phyloP scores from a whole-genome alignment of 2,113 vertebrate species.

The Solea senegalensis region DNA sequence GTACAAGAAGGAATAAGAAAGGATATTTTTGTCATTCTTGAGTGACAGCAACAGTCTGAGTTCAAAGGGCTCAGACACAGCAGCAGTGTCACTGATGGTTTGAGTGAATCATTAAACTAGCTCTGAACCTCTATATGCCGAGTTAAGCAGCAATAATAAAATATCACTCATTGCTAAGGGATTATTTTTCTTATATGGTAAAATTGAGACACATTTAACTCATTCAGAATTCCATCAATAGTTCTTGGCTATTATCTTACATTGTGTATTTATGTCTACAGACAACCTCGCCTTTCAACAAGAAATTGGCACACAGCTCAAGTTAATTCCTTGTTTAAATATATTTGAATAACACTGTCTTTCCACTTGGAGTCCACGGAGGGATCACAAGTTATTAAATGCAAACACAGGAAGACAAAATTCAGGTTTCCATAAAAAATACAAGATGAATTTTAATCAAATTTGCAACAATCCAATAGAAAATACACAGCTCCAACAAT shows the following conservation, averaged over 20 bases:
- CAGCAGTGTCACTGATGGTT: conserved; percentile 65
- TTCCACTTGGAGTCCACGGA: conserved; percentile 11
- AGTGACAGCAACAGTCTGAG: conserved; percentile 72
- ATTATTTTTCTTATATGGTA: not conserved
- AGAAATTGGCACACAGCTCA: no score
- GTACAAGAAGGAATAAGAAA: conserved; percentile 45
- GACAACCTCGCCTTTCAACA: no score
- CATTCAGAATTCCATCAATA: not conserved
- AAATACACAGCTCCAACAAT: no score
- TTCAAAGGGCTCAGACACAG: conserved; percentile 76
- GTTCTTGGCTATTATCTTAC: not conserved
- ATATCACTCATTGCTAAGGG: not conserved
- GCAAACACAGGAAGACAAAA: conserved; percentile 32
- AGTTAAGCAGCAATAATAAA: conserved; percentile 12
- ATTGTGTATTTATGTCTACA: conserved; percentile 32
- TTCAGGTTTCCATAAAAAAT: no score
- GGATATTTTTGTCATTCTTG: conserved; percentile 67
- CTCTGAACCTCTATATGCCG: conserved; percentile 41
- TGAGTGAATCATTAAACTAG: conserved; percentile 75
- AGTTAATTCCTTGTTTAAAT: not conserved
- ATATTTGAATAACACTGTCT: not conserved
- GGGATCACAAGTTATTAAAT: conserved; percentile 31
- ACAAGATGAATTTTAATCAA: no score
- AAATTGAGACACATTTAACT: not conserved
- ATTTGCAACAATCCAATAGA: no score